phyloP scores from a whole-genome alignment of 92 coral and sea anemone species.

The Porites evermanni region DNA sequence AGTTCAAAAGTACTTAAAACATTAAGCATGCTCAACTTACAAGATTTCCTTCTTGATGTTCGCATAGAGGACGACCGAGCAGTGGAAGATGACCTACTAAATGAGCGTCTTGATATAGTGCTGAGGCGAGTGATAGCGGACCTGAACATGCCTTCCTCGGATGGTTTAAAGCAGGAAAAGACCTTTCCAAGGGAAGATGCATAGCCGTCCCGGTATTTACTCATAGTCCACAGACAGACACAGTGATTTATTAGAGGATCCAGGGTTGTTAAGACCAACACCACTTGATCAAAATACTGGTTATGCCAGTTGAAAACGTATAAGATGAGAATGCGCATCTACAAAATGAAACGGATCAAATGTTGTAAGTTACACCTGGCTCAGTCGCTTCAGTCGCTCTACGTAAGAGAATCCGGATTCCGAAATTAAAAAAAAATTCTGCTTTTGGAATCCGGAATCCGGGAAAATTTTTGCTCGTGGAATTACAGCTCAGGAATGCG shows the following conservation, averaged over 20 bases:
- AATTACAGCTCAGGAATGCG: too few relatives aligned
- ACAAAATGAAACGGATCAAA: background rate
- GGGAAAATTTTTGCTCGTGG: too few relatives aligned
- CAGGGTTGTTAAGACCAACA: conserved; percentile 74
- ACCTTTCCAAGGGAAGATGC: conserved; percentile 76
- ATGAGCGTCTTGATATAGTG: conserved; percentile 82
- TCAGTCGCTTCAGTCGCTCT: too few relatives aligned
- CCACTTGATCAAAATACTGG: conserved; percentile 84
- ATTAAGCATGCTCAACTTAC: conserved; percentile 15
- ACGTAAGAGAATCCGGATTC: too few relatives aligned
- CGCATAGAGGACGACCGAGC: conserved; percentile 77
- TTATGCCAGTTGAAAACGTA: conserved; percentile 87
- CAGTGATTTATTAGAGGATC: conserved; percentile 92
- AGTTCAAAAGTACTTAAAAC: background rate
- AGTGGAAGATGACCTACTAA: conserved; percentile 70
- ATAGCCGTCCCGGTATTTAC: conserved; percentile 89
- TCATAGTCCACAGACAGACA: conserved; percentile 88
- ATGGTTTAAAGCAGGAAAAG: conserved; percentile 77
- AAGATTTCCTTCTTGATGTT: conserved; percentile 72
- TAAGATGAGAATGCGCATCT: conserved; percentile 81
- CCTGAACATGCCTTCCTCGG: conserved; percentile 82
- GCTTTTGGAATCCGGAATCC: too few relatives aligned
- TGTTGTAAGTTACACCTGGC: background rate
- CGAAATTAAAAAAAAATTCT: too few relatives aligned
- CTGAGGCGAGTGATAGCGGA: conserved; percentile 87